These are phyloP conservation scores for Hemicordylus capensis DNA, from an alignment of 2,113 vertebrate species.

Conservation along the genomic window DNA sequence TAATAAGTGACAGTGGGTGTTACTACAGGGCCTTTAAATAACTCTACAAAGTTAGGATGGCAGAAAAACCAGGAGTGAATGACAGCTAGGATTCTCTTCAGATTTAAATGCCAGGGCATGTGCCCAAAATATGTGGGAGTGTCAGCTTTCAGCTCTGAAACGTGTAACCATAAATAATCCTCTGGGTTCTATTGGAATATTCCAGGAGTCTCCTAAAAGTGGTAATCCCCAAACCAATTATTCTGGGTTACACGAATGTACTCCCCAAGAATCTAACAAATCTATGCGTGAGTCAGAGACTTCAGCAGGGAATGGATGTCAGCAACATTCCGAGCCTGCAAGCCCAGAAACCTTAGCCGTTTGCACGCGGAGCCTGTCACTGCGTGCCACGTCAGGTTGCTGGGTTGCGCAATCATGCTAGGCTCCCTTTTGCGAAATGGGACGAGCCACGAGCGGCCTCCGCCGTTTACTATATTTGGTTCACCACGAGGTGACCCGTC, in stretches of 20 bases:
- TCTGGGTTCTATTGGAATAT: background rate
- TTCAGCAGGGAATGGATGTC: no score
- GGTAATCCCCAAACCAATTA: background rate
- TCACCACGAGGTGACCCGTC: conserved; percentile 43
- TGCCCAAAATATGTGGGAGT: background rate
- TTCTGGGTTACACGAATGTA: background rate
- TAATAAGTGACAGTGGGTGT: background rate
- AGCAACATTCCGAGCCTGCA: no score
- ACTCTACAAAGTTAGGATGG: background rate
- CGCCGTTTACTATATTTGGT: conserved; percentile 73
- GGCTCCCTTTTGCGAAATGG: background rate
- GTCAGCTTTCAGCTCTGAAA: background rate
- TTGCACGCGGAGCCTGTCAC: background rate
- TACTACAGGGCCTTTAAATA: background rate
- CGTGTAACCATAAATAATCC: background rate
- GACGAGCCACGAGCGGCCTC: background rate
- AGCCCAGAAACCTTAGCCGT: background rate
- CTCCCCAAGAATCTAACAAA: background rate
- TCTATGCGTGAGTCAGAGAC: background rate
- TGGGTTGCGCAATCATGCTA: background rate
- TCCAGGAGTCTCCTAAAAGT: background rate
- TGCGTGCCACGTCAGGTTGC: background rate
- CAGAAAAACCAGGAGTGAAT: background rate
- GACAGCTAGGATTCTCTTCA: background rate
- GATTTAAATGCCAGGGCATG: background rate